phyloP scores from a whole-genome alignment of 2,797 vertebrate species.

The Loris lydekkerianus region DNA sequence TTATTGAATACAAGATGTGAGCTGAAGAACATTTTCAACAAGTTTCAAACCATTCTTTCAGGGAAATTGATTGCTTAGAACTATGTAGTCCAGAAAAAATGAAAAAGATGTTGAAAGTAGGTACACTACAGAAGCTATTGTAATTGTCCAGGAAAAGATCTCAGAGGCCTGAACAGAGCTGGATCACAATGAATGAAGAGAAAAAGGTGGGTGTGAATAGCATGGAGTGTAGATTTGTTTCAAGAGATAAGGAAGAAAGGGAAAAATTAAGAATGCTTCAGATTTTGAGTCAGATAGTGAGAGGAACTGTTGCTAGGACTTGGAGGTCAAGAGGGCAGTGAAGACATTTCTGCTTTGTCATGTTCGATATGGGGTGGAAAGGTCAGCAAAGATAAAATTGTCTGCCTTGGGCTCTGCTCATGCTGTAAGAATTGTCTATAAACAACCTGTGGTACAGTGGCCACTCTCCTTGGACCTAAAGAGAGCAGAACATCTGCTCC shows the following conservation, averaged over 20 bases:
- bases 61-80: neutral
- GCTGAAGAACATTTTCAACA: slow-evolving; percentile 13
- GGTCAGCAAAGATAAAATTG: neutral
- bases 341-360: neutral
- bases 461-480: neutral
- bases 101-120: neutral
- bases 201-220: neutral
- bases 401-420: too few species aligned
- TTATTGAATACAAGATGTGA: neutral
- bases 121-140: neutral
- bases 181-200: neutral
- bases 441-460: neutral
- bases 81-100: neutral
- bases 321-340: neutral
- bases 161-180: neutral
- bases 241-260: neutral
- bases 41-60: neutral
- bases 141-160: neutral
- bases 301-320: neutral
- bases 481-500: neutral
- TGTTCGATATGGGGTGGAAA: neutral
- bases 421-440: neutral
- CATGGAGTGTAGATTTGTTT: neutral
- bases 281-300: neutral
- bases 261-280: neutral